Base-by-base conservation (phyloP, 1,140 invertebrate species). In the Leptinotarsa texana region DNA sequence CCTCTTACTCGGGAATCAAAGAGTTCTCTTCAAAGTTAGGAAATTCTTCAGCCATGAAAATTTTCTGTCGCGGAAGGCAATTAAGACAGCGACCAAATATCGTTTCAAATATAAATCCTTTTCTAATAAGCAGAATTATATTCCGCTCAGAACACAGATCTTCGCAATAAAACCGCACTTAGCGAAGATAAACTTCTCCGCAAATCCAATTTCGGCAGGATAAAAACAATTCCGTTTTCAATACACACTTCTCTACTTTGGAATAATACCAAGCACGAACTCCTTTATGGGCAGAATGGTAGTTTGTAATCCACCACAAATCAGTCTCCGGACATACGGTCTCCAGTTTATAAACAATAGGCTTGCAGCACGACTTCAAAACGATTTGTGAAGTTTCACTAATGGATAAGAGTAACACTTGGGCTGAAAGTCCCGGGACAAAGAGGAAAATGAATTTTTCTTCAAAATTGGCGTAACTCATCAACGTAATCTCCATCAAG, bases 161-260 rank as follows among this genome's bases (percentile, higher is more conserved):
- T 5, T 17, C 4, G 51, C 51, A 57, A 57, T 57, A 57, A 17
- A 57, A 57, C n/a, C 15, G 15, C 51, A 57, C 51, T 57, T 57
- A 57, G 51, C 51, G 51, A 18, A 15, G 51, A 57, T 57, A 57
- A 57, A 57, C 15, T 57, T 57, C n/a, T 57, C 33, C 8, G 51
- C 51, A 18, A 57, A 57, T 57, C 15, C 13, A 17, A 57, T 57
- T 57, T 3, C 51, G n/a, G n/a, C 51, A 15, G 17, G n/a, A 57
- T 57, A 18, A 57, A 57, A 57, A 57, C 51, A 57, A 57, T 57
- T 57, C 51, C 51, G 17, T 18, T 57, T 18, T 57, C 51, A 57
- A 57, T 57, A 57, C n/a, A 57, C 51, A 13, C 17, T 57, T 57
- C 51, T 57, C 51, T 57, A 57, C 51, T 57, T 57, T 57, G 51